phyloP scores from a whole-genome alignment of 2,797 vertebrate genomes.

The Hyperoplus lanceolatus region DNA sequence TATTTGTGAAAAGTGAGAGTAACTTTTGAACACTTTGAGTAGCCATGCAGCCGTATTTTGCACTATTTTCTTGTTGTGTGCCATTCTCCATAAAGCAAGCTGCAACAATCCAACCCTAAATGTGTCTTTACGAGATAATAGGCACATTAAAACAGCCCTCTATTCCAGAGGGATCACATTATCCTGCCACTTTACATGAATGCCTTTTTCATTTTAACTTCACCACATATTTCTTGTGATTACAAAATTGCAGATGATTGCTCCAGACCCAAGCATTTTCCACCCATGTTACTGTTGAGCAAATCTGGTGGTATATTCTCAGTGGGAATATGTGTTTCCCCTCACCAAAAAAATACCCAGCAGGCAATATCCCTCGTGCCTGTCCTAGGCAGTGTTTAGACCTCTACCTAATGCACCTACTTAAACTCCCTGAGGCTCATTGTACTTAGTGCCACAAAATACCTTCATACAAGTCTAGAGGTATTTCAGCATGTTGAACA shows the following conservation, averaged over 20 bases:
- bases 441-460: not conserved
- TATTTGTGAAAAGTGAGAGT: not conserved
- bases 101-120: not conserved
- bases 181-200: constrained; percentile 21
- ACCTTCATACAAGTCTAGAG: not conserved
- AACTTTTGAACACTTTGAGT: not conserved
- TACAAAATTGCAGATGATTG: constrained; percentile 18
- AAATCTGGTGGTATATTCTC: not conserved
- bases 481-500: constrained; percentile 14
- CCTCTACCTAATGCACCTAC: not conserved
- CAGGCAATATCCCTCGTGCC: constrained; percentile 3
- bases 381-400: not conserved
- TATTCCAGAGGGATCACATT: constrained; percentile 25
- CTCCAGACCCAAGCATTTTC: constrained; percentile 21
- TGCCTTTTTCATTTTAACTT: constrained; percentile 2
- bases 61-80: constrained; percentile 10
- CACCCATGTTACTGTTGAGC: constrained; percentile 2
- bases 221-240: constrained; percentile 36
- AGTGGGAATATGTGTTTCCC: not conserved
- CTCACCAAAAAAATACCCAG: not conserved
- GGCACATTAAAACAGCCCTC: constrained; percentile 9
- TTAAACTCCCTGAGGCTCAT: not conserved
- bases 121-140: constrained; percentile 18
- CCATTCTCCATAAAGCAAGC: not conserved
- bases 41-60: not conserved